Evolutionary conservation across 30 jellyfish, hydroid and myxozoan genomes (phyloP), one percentile per base, ranked within the genome.

Genomic region (Pelagia noctiluca): DNA sequence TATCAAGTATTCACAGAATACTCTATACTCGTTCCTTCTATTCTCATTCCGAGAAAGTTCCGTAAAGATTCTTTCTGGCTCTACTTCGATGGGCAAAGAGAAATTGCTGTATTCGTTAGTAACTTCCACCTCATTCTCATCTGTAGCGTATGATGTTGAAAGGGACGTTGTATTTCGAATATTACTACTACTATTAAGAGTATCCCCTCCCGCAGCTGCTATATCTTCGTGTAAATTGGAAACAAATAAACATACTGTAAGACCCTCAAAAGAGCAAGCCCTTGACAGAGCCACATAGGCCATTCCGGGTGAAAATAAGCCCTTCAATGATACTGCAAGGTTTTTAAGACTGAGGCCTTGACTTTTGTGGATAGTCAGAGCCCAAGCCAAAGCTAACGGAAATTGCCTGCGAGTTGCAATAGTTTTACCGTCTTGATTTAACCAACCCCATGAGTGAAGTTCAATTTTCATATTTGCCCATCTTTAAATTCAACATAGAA

Each of bases 231-330:
- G 57, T 42, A 42, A 42, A 42, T 16, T 42, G 16, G 57, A 42
- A 42, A 42, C 57, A 42, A 5, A 8, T 5, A 16, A 16, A 42
- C 8, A 42, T 42, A 42, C 57, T 42, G 12, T 42, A 42, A 42
- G 57, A 42, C 16, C 57, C 57, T 42, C 57, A 42, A 42, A 42
- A 42, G 57, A 42, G 57, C 57, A 42, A 42, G 57, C 57, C 57
- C 57, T 42, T 42, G 57, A 42, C 57, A 42, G 57, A 5, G 57
- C 57, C 57, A 42, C 57, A 42, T 16, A 42, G 57, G 57, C 57
- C 57, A 42, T 42, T 42, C 57, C 57, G 57, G 57, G 57, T 16
- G 57, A 5, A 42, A 42, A 42, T 42, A 42, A 42, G 57, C 57
- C 57, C 57, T 42, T 42, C 57, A 42, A 42, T 42, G 57, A 42